Evolutionary conservation across 2,113 vertebrate species (phyloP).

Genomic region (Poeciliopsis turrubarensis): DNA sequence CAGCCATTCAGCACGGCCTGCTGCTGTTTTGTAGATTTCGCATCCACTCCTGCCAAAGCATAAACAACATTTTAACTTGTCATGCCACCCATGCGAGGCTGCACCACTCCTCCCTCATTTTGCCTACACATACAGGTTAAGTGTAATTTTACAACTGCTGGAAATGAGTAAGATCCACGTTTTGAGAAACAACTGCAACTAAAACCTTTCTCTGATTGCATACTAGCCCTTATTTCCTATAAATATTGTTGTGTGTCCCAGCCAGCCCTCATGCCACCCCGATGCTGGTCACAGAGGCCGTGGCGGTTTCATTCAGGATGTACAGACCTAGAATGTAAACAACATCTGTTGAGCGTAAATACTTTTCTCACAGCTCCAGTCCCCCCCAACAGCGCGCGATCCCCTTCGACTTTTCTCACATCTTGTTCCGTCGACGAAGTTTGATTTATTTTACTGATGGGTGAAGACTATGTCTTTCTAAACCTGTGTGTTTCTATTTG

Average conservation of each 20-base stretch:
- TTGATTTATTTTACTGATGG: too few relatives aligned
- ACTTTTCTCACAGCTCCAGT: constrained; percentile 8
- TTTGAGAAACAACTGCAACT: constrained; percentile 42
- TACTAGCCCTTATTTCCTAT: constrained; percentile 25
- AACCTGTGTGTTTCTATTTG: background rate
- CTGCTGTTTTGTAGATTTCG: constrained; percentile 29
- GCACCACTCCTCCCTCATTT: constrained; percentile 32
- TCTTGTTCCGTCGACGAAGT: too few relatives aligned
- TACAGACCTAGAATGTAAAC: constrained; percentile 36
- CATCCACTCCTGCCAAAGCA: constrained; percentile 22
- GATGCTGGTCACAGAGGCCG: constrained; percentile 1
- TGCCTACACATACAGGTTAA: constrained; percentile 43
- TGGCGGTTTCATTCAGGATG: constrained; percentile 26
- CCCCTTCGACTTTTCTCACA: too few relatives aligned
- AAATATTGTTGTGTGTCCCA: constrained; percentile 46
- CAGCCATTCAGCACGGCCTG: constrained; percentile 12
- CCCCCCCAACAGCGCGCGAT: too few relatives aligned
- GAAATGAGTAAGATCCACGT: constrained; percentile 58
- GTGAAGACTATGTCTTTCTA: background rate
- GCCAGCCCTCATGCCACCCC: constrained; percentile 24
- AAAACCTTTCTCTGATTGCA: constrained; percentile 58
- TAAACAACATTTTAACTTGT: constrained; percentile 46
- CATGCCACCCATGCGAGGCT: constrained; percentile 61
- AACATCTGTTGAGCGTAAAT: constrained; percentile 40
- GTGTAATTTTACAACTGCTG: constrained; percentile 53